Conservation (phyloP, 2,113 vertebrate species). For the Callorhinus ursinus region DNA sequence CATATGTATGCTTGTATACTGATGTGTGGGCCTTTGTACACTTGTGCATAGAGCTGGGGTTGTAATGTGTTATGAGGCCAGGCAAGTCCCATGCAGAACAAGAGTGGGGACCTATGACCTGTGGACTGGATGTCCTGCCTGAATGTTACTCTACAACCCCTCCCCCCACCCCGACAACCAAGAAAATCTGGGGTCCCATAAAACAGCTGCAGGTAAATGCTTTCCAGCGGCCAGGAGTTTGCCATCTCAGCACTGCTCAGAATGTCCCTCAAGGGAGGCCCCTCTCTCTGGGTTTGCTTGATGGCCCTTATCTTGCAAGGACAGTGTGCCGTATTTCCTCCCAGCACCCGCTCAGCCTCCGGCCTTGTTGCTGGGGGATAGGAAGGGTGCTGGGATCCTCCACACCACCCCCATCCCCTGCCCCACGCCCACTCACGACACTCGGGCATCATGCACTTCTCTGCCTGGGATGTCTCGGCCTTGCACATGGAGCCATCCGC, state of each 20-base stretch:
- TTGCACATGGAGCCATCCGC: constrained; percentile 96
- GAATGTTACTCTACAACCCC: background rate
- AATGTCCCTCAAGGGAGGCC: background rate
- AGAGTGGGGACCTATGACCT: background rate
- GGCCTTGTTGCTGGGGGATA: too few relatives aligned
- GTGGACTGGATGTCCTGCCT: background rate
- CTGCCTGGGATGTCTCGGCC: constrained; percentile 94
- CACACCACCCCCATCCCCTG: background rate
- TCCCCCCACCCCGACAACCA: too few relatives aligned
- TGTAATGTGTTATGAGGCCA: background rate
- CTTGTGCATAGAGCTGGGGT: background rate
- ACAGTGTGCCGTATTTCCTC: background rate
- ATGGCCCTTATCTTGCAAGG: background rate
- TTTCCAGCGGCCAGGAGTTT: background rate
- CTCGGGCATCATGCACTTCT: constrained; percentile 99
- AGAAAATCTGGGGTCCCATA: background rate
- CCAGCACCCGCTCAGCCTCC: background rate
- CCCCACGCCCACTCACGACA: constrained; percentile 91
- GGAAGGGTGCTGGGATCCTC: background rate
- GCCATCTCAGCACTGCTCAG: background rate
- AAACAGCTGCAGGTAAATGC: background rate
- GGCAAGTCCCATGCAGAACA: background rate
- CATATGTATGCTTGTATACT: background rate
- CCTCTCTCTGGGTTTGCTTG: background rate
- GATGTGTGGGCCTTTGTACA: background rate